Base-by-base conservation (phyloP, 2,797 vertebrate species). In the Anabas testudineus region DNA sequence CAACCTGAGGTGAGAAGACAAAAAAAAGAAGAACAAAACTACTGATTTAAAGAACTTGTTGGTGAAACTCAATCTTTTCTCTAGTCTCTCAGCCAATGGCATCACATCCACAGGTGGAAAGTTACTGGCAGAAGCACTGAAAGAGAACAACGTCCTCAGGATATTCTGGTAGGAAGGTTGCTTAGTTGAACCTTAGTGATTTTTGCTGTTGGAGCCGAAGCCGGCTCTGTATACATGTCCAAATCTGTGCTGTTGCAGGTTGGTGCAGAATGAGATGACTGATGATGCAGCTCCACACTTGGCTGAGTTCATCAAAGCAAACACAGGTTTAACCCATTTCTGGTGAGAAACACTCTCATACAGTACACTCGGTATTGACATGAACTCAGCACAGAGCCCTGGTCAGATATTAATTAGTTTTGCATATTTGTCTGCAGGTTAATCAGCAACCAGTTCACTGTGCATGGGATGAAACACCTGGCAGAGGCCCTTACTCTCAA, bases 221-320 rank as follows among this genome's bases (percentile, higher is more conserved):
- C 5, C 1, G 13, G 22, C 18, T 68, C 12, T 32, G 41, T 28
- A 1, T 7, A 12, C 8, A 39, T 1, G 3, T 8, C 2, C 37
- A 4, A 24, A 28, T 70, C 1, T 71, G 43, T 78, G 37, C 24
- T 61, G n/a, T 67, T 45, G 56, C 41, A 99, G 97, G 97, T 75
- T 99, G 81, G 96, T 97, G 82, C 94, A 97, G 92, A 99, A 99
- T 0, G 88, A 95, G 24, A 57, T 99, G 46, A 89, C 92, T 5
- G 97, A 99, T 32, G 96, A 96, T 57, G 95, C 91, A 1, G 96
- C 96, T 1, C 83, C 93, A 68, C 91, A 90, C 73, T 85, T 97
- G 71, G 95, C 95, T 7, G 93, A 96, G 74, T 87, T 95, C 84
- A 52, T 98, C 66, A 91, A 85, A 79, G 93, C 93, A 37, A 95